Percentiles rank a stretch among this genome's conserved stretches.
Conservation (phyloP, 2,113 vertebrate species). For the Xiphophorus maculatus region DNA sequence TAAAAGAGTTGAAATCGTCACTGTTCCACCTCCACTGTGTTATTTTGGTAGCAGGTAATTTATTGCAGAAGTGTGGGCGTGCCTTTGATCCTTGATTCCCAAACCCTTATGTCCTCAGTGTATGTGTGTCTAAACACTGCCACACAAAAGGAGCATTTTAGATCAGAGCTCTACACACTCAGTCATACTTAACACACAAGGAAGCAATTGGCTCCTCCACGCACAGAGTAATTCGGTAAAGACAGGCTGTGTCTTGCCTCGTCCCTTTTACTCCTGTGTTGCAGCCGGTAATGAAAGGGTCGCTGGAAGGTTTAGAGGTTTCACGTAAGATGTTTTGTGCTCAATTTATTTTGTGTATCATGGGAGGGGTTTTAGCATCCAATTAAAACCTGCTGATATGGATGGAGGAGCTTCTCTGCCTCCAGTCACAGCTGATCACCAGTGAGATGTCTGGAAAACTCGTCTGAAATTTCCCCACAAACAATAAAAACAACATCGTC, state of each 20-base stretch:
- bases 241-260: constrained; percentile 37
- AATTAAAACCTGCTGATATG: constrained; percentile 36
- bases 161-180: constrained; percentile 26
- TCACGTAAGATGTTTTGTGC: constrained; percentile 63
- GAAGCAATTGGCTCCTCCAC: constrained; percentile 68
- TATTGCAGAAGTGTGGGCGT: constrained; percentile 30
- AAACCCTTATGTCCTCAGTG: constrained; percentile 9
- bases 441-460: constrained; percentile 10
- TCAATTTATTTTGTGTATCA: constrained; percentile 60
- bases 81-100: constrained; percentile 15
- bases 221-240: constrained; percentile 61
- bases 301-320: constrained; percentile 50
- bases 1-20: constrained; percentile 54
- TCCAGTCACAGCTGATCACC: constrained; percentile 12
- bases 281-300: constrained; percentile 54
- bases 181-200: constrained; percentile 40
- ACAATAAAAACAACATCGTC: not conserved
- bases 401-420: constrained; percentile 27
- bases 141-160: constrained; percentile 37
- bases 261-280: constrained; percentile 51
- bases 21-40: constrained; percentile 31
- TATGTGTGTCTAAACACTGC: not conserved
- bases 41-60: constrained; percentile 30
- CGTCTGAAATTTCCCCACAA: constrained; percentile 18
- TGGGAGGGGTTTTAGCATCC: constrained; percentile 33